Evolutionary conservation across 2,113 vertebrate genomes (phyloP), one percentile per base, ranked within the genome.

Genomic region (Istiophorus platypterus): DNA sequence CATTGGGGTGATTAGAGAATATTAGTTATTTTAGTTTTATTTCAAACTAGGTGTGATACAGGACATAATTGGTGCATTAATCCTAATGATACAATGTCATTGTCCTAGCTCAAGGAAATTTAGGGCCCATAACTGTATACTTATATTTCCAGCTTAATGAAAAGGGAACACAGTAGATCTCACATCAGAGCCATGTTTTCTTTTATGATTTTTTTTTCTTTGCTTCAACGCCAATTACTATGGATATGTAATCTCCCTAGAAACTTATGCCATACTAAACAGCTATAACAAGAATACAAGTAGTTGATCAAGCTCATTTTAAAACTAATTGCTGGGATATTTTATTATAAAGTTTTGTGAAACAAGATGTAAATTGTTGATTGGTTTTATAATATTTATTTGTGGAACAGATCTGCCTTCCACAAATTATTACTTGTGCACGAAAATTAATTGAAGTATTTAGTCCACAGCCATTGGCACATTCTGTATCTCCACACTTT

Each of bases 281-380:
- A 26, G 17, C 18, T 20, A 14, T 34, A 18, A 49, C 27, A 45
- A 5, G 7, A 4, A 45, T 2, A 61, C 10, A 42, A 27, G 24
- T 39, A 45, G 9, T 26, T 37, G 17, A 52, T 6, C 18, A 22
- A 65, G 26, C 29, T 69, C 11, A 51, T 22, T 52, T 62, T 27
- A 22, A 56, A 71, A 27, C 67, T 64, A 52, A 83, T 8, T 42
- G 65, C 67, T 66, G 37, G 0, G 14, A 64, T 13, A 29, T 8
- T 69, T 69, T 2, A 66, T 2, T 37, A 22, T 14, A 12, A 72
- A 37, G 3, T 4, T 5, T 4, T 31, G 17, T 51, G 62, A 27
- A 37, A 63, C 8, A 0, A 45, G 26, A 57, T 24, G 29, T 15
- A 7, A 15, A 4, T 34, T 37, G 14, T 13, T 42, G 14, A 29